Evolutionary conservation across 2,888 invertebrate genomes (phyloP), one percentile per base, ranked within the genome.

Genomic region (Phengaris arion): DNA sequence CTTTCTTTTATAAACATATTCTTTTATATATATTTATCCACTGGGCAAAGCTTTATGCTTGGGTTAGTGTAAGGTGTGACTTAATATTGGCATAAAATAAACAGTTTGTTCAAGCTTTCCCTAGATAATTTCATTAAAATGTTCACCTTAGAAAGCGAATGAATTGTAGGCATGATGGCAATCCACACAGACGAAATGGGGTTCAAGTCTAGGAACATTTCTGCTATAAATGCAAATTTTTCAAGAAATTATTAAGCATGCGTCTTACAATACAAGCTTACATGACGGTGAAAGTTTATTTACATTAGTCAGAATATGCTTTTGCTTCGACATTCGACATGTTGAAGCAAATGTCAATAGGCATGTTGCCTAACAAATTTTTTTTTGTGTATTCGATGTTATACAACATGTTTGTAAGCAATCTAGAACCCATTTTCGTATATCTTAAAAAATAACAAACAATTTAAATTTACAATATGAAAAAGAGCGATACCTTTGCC

Each of bases 81-180:
- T 57, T n/a, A 15, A 48, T 69, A 48, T n/a, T n/a, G 48, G 10
- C 64, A 64, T 86, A 86, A 86, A 84, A 85, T 86, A 83, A 81
- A 82, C 83, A 85, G 83, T 81, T 82, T 81, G 80, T 84, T 83
- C 80, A 79, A 84, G 90, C 92, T 92, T 92, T 91, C 92, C 89
- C 91, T 90, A 80, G 75, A 81, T 82, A 83, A 81, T 80, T 85
- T 84, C 87, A 83, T 86, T 84, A 87, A 87, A 87, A 84, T 86
- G 81, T 83, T 84, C 85, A 86, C 85, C 84, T 84, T 84, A 80
- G 88, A 90, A 89, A 89, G 88, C 86, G 87, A 86, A 88, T 85
- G 87, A 89, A 87, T 87, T 86, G 87, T 86, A 85, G 85, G 83
- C 87, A 82, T 81, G 82, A 79, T 22, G 22, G 1, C 22, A 22